Evolutionary conservation across 2,888 invertebrate species (phyloP).

Genomic region (Troides oblongomaculatus): DNA sequence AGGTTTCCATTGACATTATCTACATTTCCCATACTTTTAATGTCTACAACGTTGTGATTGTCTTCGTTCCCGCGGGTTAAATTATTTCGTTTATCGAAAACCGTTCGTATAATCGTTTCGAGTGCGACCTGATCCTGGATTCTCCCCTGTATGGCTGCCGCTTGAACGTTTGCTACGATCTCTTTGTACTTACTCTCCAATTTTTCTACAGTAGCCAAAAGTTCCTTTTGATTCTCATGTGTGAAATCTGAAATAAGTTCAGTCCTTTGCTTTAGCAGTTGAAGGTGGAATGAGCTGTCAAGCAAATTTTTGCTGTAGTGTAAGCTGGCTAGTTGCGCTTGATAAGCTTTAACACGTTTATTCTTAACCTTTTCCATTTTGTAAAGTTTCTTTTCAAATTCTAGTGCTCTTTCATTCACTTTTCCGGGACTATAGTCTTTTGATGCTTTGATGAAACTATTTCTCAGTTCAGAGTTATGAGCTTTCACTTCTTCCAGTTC

Average conservation of each 20-base stretch:
- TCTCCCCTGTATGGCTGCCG: conserved; percentile 66
- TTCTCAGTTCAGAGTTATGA: conserved; percentile 49
- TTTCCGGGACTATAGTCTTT: conserved; percentile 43
- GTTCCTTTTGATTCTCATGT: conserved; percentile 59
- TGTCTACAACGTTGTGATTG: conserved; percentile 43
- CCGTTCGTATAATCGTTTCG: conserved; percentile 61
- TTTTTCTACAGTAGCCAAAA: conserved; percentile 57
- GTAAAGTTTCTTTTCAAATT: conserved; percentile 60
- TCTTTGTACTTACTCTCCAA: conserved; percentile 69
- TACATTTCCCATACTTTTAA: conserved; percentile 46
- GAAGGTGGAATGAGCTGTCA: conserved; percentile 64
- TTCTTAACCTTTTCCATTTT: conserved; percentile 61
- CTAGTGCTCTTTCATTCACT: conserved; percentile 44
- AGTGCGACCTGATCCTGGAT: conserved; percentile 66
- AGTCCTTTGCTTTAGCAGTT: conserved; percentile 61
- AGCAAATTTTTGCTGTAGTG: conserved; percentile 64
- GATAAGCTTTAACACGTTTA: conserved; percentile 53
- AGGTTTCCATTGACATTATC: conserved; percentile 38
- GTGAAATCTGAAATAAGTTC: conserved; percentile 59
- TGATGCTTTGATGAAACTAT: conserved; percentile 49
- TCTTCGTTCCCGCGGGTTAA: conserved; percentile 30
- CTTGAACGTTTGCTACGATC: conserved; percentile 67
- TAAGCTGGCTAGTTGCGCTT: conserved; percentile 56
- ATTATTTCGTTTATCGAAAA: conserved; percentile 49
- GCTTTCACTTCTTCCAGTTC: conserved; percentile 53